Percentiles rank a stretch among this genome's conserved stretches.
Conservation (phyloP, 1,140 invertebrate species). For the Drosophila kohkoa region DNA sequence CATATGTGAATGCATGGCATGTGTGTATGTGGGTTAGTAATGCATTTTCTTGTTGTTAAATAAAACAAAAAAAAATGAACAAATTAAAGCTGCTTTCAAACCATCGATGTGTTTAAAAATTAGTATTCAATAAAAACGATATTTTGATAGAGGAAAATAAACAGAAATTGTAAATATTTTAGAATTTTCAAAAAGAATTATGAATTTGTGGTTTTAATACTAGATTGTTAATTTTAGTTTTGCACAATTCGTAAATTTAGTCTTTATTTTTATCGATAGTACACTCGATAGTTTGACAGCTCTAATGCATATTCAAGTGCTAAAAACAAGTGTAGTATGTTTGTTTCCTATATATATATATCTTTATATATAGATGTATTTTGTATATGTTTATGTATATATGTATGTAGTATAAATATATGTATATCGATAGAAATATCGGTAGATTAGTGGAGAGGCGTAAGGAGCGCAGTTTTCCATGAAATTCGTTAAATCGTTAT, state of each 20-base stretch:
- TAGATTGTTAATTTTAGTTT: background rate
- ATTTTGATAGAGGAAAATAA: too few species aligned
- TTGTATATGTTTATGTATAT: constrained; percentile 39
- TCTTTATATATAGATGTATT: constrained; percentile 28
- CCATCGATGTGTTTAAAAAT: background rate
- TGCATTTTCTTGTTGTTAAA: background rate
- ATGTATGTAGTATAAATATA: constrained; percentile 36
- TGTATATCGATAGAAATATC: constrained; percentile 55
- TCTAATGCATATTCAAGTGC: constrained; percentile 60
- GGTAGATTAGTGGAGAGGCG: constrained; percentile 49
- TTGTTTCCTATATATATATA: constrained; percentile 27
- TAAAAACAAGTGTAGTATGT: constrained; percentile 62
- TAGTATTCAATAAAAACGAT: too few species aligned
- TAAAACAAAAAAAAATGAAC: background rate
- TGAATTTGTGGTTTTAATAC: too few species aligned
- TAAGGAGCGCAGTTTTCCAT: constrained; percentile 55
- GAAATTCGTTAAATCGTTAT: constrained; percentile 72
- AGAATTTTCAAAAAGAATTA: too few species aligned
- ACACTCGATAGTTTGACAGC: constrained; percentile 1
- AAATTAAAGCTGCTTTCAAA: background rate
- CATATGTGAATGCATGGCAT: constrained; percentile 3
- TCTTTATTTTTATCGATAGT: background rate
- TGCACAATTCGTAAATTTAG: background rate
- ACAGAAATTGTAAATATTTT: too few species aligned
- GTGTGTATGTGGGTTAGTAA: constrained; percentile 20